A percentile compares a stretch with the other conserved stretches of the same genome.
These are phyloP conservation scores for Drosophila subsilvestris DNA, from an alignment of 2,888 invertebrate species.

Conservation along the genomic window DNA sequence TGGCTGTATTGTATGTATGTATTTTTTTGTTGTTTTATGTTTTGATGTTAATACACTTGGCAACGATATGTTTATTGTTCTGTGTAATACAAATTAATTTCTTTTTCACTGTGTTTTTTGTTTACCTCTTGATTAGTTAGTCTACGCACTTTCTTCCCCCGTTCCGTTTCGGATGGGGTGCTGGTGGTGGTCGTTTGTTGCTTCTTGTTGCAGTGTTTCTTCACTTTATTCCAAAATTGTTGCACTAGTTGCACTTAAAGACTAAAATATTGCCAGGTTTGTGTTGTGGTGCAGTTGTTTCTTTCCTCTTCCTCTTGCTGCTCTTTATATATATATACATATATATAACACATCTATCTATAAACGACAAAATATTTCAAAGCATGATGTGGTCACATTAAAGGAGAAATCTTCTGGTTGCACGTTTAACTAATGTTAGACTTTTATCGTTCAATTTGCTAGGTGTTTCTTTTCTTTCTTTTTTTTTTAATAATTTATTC, in stretches of 20 bases:
- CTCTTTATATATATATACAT: constrained; percentile 15
- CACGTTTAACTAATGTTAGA: not conserved
- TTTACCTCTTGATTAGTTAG: constrained; percentile 6
- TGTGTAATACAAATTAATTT: not conserved
- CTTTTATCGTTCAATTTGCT: not conserved
- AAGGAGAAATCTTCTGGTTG: not conserved
- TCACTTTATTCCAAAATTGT: constrained; percentile 5
- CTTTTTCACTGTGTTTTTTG: not conserved
- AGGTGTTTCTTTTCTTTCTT: not conserved
- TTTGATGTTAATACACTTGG: constrained; percentile 13
- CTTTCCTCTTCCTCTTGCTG: constrained; percentile 4
- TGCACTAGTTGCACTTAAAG: not conserved
- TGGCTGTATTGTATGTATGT: constrained; percentile 79
- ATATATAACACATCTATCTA: constrained; percentile 10
- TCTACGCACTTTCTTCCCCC: not conserved
- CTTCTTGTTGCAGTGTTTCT: constrained; percentile 3
- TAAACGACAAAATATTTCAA: constrained; percentile 4
- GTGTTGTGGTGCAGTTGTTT: not conserved
- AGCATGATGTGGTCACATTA: not conserved
- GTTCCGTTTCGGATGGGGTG: constrained; percentile 3
- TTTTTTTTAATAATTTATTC: not conserved
- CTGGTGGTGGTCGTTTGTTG: not conserved
- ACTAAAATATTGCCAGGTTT: not conserved
- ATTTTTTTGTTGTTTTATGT: constrained; percentile 1
- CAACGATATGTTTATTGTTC: not conserved